phyloP scores from a whole-genome alignment of 2,797 vertebrate species.

The Neomorphus geoffroyi region DNA sequence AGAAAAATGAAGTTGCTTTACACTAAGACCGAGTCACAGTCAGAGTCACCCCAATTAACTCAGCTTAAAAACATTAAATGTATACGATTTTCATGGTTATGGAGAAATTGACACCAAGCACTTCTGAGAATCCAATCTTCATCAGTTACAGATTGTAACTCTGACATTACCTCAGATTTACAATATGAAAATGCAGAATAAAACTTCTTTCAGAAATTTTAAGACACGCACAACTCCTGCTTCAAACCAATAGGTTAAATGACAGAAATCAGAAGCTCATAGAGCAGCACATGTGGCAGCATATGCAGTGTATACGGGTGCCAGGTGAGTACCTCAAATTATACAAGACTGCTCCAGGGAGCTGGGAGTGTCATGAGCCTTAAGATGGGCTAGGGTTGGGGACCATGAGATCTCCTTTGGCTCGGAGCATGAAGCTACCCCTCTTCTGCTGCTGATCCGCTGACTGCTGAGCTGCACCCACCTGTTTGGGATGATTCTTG shows the following conservation, averaged over 20 bases:
- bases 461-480: not conserved
- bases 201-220: not conserved
- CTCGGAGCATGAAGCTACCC: rapidly evolving
- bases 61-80: not conserved
- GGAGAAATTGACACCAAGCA: not conserved
- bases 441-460: not conserved
- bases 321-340: not conserved
- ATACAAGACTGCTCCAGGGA: not conserved
- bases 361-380: rapidly evolving
- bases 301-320: rapidly evolving
- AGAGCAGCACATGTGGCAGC: not conserved
- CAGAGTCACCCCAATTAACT: no score
- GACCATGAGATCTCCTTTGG: not conserved
- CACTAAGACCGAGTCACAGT: no score
- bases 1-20: no score
- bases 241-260: not conserved
- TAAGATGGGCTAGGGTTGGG: not conserved
- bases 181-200: not conserved
- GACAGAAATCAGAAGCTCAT: not conserved
- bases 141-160: not conserved
- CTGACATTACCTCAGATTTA: not conserved
- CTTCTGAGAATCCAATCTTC: not conserved
- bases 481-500: not conserved
- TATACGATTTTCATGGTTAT: not conserved
- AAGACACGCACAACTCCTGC: not conserved